A percentile compares a stretch with the other conserved stretches of the same genome.
Conservation (phyloP, 2,113 vertebrate genomes). For the Colinus virginianus region DNA sequence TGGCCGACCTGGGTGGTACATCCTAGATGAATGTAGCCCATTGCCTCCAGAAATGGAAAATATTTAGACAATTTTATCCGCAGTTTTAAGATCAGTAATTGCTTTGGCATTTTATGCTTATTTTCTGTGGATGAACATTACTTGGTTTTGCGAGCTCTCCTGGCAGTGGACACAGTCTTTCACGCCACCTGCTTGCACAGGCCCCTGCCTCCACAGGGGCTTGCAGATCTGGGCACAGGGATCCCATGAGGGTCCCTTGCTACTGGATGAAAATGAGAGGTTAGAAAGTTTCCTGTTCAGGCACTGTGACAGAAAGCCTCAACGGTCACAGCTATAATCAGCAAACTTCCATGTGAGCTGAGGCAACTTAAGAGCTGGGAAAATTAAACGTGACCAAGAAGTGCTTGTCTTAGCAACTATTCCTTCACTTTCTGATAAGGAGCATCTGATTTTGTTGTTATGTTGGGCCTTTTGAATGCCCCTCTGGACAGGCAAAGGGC, state of each 20-base stretch:
- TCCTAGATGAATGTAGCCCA: neutral
- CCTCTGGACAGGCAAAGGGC: neutral
- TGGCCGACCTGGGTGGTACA: neutral
- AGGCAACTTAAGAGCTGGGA: neutral
- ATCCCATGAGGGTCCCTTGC: neutral
- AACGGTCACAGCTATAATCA: neutral
- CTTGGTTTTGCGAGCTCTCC: neutral
- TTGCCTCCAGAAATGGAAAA: neutral
- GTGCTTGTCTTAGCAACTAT: neutral
- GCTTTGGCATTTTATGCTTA: neutral
- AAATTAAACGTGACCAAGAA: neutral
- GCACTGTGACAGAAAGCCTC: neutral
- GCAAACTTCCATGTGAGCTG: neutral
- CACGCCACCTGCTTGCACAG: neutral
- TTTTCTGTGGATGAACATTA: neutral
- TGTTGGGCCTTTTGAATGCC: neutral
- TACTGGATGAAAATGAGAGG: neutral
- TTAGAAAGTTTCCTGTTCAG: neutral
- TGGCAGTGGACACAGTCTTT: neutral
- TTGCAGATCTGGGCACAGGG: neutral
- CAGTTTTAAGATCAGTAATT: conserved; percentile 12
- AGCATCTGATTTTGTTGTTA: neutral
- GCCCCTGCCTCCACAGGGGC: neutral
- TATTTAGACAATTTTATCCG: neutral
- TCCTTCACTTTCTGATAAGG: neutral